Evolutionary conservation across 2,113 vertebrate genomes (phyloP).

Genomic region (Lepus timidus): DNA sequence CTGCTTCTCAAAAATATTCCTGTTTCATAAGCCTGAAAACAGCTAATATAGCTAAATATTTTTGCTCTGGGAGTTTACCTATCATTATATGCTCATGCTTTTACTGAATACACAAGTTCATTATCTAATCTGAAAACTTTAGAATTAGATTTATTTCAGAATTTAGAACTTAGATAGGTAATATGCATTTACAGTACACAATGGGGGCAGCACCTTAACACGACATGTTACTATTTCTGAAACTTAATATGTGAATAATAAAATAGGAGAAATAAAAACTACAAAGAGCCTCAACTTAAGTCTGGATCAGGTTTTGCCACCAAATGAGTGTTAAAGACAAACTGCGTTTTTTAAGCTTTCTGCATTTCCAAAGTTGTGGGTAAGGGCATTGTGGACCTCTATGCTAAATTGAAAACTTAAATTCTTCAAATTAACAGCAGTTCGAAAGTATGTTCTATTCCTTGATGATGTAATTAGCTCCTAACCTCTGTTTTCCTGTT

Average conservation of each 20-base stretch:
- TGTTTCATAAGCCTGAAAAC: conserved; percentile 1
- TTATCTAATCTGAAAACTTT: conserved; percentile 24
- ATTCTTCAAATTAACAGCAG: neutral
- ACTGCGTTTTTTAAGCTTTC: neutral
- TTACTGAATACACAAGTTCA: conserved; percentile 23
- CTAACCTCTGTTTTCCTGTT: neutral
- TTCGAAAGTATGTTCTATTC: neutral
- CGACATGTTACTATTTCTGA: neutral
- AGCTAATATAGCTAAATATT: neutral
- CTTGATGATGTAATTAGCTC: neutral
- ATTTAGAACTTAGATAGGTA: conserved; percentile 13
- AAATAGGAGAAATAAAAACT: conserved; percentile 7
- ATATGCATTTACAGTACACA: neutral
- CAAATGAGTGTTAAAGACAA: neutral
- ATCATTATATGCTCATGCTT: conserved; percentile 27
- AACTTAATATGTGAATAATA: neutral
- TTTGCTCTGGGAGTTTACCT: conserved; percentile 32
- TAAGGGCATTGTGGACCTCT: neutral
- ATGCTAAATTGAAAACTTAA: neutral
- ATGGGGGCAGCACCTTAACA: neutral
- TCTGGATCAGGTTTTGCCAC: neutral
- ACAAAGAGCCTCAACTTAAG: conserved; percentile 5
- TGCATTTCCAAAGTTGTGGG: neutral
- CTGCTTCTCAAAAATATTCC: conserved; percentile 6
- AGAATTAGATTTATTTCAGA: conserved; percentile 14